These are phyloP conservation scores for Ectobius pallidus DNA, from an alignment of 2,888 invertebrate species.

Conservation along the genomic window DNA sequence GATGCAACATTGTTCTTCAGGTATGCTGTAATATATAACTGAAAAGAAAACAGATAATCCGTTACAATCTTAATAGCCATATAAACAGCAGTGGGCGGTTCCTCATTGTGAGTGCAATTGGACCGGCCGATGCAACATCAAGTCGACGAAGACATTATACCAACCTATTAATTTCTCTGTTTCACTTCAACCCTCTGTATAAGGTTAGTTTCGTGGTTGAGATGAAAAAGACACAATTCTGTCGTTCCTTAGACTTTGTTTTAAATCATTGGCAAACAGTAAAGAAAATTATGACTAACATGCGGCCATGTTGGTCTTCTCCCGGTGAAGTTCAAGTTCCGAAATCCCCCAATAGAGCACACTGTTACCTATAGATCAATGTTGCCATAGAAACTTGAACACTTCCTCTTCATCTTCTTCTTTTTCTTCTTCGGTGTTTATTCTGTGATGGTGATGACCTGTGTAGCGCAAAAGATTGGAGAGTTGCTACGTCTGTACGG, in stretches of 20 bases:
- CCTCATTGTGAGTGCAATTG: neutral
- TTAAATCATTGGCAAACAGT: conserved; percentile 75
- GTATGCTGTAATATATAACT: conserved; percentile 53
- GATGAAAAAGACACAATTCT: conserved; percentile 50
- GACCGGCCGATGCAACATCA: neutral
- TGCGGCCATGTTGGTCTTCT: conserved; percentile 77
- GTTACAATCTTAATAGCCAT: neutral
- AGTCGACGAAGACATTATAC: neutral
- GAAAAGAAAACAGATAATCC: conserved; percentile 38
- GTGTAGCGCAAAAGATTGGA: too few relatives aligned
- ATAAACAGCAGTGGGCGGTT: conserved; percentile 1
- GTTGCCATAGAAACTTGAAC: conserved; percentile 34
- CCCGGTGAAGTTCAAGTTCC: conserved; percentile 23
- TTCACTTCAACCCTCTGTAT: conserved; percentile 50
- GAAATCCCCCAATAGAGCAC: conserved; percentile 19
- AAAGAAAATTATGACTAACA: conserved; percentile 78
- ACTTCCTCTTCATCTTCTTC: too few relatives aligned
- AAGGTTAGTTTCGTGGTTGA: conserved; percentile 45
- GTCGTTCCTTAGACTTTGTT: conserved; percentile 57
- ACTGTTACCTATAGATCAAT: conserved; percentile 18
- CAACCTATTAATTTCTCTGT: conserved; percentile 48
- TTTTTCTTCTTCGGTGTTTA: too few relatives aligned
- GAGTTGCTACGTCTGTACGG: too few relatives aligned
- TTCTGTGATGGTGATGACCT: too few relatives aligned
- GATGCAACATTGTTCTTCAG: conserved; percentile 50